phyloP scores from a whole-genome alignment of 92 coral and sea anemone genomes.

The Palythoa heliodiscus region DNA sequence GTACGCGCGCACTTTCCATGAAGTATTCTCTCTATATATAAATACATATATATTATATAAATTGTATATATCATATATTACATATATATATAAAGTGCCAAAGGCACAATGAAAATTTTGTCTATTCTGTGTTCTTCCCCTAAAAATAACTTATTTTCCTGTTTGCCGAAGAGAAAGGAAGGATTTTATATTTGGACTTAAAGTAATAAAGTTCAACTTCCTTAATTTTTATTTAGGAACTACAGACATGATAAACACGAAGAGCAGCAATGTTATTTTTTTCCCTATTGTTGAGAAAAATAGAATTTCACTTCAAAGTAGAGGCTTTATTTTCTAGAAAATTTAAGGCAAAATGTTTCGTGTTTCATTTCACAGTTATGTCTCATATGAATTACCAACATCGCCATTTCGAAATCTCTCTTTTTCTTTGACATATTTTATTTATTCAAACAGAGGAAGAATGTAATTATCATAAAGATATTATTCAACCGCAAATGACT shows the following conservation, averaged over 20 bases:
- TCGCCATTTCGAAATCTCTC: neutral
- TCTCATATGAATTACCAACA: neutral
- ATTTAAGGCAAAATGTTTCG: neutral
- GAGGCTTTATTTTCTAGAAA: too few relatives aligned
- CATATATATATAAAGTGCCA: neutral
- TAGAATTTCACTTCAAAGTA: neutral
- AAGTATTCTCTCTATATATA: too few relatives aligned
- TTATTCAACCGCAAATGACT: constrained; percentile 30
- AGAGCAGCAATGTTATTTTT: neutral
- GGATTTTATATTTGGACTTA: neutral
- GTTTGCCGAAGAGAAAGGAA: neutral
- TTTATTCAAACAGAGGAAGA: neutral
- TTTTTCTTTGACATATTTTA: too few relatives aligned
- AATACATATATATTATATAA: neutral
- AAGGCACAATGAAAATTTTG: neutral
- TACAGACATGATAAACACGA: neutral
- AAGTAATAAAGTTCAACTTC: neutral
- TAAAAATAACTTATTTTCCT: neutral
- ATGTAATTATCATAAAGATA: neutral
- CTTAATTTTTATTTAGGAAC: neutral
- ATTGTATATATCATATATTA: too few relatives aligned
- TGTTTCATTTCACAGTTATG: neutral
- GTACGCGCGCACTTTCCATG: too few relatives aligned
- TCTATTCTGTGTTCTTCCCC: neutral
- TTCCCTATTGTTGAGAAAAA: neutral